A percentile compares a stretch with the other conserved stretches of the same genome.
Evolutionary conservation across 2,888 invertebrate species (phyloP).

Genomic region (Atethmia centrago): DNA sequence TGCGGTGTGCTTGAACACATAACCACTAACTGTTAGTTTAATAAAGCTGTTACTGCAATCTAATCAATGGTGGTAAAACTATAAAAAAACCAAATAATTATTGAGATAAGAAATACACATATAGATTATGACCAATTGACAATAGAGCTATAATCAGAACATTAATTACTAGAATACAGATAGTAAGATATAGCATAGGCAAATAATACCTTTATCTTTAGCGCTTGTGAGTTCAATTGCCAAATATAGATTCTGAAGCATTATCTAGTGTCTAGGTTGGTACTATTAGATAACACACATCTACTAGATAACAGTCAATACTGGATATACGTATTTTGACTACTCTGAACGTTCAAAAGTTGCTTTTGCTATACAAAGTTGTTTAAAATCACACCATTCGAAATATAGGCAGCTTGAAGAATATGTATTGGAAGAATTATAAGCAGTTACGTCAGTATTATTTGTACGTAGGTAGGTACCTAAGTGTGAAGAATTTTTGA

Average conservation of each 20-base stretch:
- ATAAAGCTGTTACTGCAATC: background rate
- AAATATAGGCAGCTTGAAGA: background rate
- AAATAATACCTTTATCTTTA: background rate
- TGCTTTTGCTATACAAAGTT: background rate
- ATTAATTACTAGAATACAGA: background rate
- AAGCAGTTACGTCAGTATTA: background rate
- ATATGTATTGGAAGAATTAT: background rate
- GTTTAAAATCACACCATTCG: background rate
- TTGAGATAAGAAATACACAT: background rate
- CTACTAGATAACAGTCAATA: background rate
- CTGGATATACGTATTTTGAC: background rate
- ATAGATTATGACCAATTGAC: too few species aligned
- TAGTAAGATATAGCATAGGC: background rate
- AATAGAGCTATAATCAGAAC: too few species aligned
- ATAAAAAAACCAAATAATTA: background rate
- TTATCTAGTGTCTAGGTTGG: background rate
- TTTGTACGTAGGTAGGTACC: too few species aligned
- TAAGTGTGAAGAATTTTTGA: background rate
- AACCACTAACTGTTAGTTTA: background rate
- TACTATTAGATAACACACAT: background rate
- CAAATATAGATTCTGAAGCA: background rate
- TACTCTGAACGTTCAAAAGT: background rate
- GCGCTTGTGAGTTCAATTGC: background rate
- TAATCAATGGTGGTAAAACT: constrained; percentile 2
- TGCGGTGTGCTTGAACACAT: background rate